phyloP scores from a whole-genome alignment of 2,888 invertebrate genomes.

The Chaetogeoica ovagalla region DNA sequence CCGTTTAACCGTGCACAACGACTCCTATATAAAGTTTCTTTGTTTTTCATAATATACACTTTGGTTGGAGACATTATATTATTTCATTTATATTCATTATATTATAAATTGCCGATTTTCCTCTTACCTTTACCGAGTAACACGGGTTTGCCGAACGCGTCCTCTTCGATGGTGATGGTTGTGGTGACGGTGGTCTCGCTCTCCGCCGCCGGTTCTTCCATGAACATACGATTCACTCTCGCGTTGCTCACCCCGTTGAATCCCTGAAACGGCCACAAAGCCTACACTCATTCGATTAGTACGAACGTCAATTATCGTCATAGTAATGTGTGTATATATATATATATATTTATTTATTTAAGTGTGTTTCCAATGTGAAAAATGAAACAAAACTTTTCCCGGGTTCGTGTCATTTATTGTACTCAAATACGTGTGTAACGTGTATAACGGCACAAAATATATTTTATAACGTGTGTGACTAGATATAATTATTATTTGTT shows the following conservation, averaged over 20 bases:
- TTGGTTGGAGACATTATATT: no score
- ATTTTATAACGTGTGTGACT: neutral
- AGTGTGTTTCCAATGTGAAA: neutral
- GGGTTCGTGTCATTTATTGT: neutral
- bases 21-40: no score
- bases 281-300: slow-evolving; percentile 67
- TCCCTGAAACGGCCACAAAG: slow-evolving; percentile 81
- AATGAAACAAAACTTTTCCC: slow-evolving; percentile 43
- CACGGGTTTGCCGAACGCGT: slow-evolving; percentile 56
- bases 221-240: slow-evolving; percentile 69
- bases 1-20: no score
- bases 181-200: slow-evolving; percentile 36
- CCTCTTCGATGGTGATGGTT: slow-evolving; percentile 54
- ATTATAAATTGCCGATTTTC: no score
- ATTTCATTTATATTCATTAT: no score
- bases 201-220: slow-evolving; percentile 56
- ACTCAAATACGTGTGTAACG: neutral
- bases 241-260: slow-evolving; percentile 65
- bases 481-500: no score
- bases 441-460: slow-evolving; percentile 1
- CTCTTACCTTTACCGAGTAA: slow-evolving; percentile 60
- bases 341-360: no score
- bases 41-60: no score
- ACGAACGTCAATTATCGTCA: slow-evolving; percentile 49
- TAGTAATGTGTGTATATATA: no score